Base-by-base conservation (phyloP, 2,888 invertebrate species). In the Allygus modestus region DNA sequence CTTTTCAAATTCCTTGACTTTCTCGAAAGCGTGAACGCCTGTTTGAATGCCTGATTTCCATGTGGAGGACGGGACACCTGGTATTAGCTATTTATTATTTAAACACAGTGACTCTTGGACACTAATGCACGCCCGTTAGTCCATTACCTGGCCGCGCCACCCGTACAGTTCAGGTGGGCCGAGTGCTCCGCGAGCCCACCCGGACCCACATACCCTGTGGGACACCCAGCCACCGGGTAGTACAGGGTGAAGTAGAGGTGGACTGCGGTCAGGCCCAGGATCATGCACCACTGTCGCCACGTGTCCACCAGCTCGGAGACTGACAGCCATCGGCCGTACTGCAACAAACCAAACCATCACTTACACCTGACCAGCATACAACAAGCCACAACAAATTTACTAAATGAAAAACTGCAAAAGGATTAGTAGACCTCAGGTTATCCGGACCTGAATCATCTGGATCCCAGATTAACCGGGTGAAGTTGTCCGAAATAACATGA, bases 201-300 rank as follows among this genome's bases (percentile, higher is more conserved):
- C 0, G 97, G 97, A 0, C 97, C 97, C 46, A 94, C 88, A 90
- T 97, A 97, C 0, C 88, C 88, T 37, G 84, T 93, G 0, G 96
- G 96, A 89, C 97, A 97, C 2, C 93, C 94, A 0, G 96, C 95
- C 0, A 96, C 94, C 0, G 93, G 90, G 58, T 95, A 91, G 65
- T 93, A 89, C 88, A 96, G 93, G 0, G 95, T 95, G 46, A 97
- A 89, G 69, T 93, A 91, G 61, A 94, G 93, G 90, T 97, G 96
- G 20, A 94, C 89, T 0, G 92, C 89, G 0, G 94, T 92, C 11
- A 96, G 90, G 0, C 90, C 82, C 0, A 93, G 87, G 2, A 96
- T 93, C 0, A 94, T 91, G 0, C 95, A 87, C 97, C 97, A 97
- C 87, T 97, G 96, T 5, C 92, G 92, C 94, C 94, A 94, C 1